Evolutionary conservation across 2,888 invertebrate genomes (phyloP).

Genomic region (Argynnis bischoffii): DNA sequence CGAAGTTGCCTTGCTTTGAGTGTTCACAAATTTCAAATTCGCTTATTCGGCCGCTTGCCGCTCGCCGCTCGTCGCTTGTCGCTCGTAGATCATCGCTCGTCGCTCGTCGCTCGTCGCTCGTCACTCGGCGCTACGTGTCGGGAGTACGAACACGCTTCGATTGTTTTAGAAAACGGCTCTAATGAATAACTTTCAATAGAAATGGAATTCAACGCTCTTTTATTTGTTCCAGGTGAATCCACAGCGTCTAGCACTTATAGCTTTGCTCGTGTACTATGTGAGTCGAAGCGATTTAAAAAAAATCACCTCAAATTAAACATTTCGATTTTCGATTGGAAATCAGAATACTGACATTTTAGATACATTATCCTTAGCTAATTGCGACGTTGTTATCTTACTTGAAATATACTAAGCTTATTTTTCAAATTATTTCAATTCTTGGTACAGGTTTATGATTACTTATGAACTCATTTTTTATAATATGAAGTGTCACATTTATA

Average conservation of each 20-base stretch:
- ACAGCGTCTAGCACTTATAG: constrained; percentile 2
- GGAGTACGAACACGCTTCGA: constrained; percentile 18
- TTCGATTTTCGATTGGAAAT: not conserved
- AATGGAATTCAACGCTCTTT: constrained; percentile 17
- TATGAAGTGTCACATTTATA: too few relatives aligned
- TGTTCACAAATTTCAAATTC: too few relatives aligned
- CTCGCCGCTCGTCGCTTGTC: not conserved
- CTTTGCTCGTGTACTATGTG: not conserved
- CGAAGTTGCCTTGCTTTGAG: too few relatives aligned
- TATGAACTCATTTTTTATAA: too few relatives aligned
- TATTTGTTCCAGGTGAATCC: constrained; percentile 23
- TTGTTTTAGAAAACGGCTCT: constrained; percentile 24
- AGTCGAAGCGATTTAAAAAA: not conserved
- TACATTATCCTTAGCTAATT: not conserved
- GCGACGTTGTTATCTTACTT: not conserved
- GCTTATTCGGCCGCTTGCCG: not conserved
- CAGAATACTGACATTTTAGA: not conserved
- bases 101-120: not conserved
- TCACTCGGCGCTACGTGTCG: constrained; percentile 4
- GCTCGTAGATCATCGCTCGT: not conserved
- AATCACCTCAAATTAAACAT: not conserved
- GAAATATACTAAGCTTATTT: too few relatives aligned
- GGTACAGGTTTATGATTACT: too few relatives aligned
- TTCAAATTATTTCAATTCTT: too few relatives aligned
- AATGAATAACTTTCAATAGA: constrained; percentile 26